A percentile compares a stretch with the other conserved stretches of the same genome.
Conservation (phyloP, 2,797 vertebrate species). For the Malurus leucopterus region DNA sequence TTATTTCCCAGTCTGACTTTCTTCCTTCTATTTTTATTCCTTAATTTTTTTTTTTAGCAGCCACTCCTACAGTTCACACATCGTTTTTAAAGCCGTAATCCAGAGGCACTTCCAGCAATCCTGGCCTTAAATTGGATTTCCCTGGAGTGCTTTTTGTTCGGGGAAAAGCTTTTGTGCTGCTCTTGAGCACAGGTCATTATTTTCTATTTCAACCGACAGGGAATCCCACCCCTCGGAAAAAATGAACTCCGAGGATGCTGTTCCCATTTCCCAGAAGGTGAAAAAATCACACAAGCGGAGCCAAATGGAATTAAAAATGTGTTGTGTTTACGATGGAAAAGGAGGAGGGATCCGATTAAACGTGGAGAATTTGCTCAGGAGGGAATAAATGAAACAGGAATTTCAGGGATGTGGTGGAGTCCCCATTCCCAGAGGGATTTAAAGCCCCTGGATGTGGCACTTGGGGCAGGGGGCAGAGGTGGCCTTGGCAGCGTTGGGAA, state of each 20-base stretch:
- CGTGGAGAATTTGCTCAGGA: neutral
- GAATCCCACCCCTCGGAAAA: neutral
- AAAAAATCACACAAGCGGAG: neutral
- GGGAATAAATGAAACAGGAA: neutral
- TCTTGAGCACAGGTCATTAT: neutral
- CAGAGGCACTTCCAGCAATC: neutral
- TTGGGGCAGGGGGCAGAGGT: neutral
- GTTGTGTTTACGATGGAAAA: fast-evolving
- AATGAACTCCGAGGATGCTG: neutral
- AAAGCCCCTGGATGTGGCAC: neutral
- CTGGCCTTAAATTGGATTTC: neutral
- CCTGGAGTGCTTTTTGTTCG: neutral
- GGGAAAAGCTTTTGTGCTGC: neutral
- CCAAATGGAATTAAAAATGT: neutral
- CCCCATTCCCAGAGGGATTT: neutral
- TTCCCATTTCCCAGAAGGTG: neutral
- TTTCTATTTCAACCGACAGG: neutral
- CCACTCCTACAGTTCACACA: neutral
- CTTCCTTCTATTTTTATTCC: neutral
- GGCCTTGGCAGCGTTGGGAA: neutral
- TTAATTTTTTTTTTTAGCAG: neutral
- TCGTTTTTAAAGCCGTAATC: neutral
- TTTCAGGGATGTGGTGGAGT: fast-evolving
- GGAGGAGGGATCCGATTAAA: fast-evolving
- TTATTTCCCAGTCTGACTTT: neutral